phyloP scores from a whole-genome alignment of 2,797 vertebrate species.

The Hafferia zeledoni region DNA sequence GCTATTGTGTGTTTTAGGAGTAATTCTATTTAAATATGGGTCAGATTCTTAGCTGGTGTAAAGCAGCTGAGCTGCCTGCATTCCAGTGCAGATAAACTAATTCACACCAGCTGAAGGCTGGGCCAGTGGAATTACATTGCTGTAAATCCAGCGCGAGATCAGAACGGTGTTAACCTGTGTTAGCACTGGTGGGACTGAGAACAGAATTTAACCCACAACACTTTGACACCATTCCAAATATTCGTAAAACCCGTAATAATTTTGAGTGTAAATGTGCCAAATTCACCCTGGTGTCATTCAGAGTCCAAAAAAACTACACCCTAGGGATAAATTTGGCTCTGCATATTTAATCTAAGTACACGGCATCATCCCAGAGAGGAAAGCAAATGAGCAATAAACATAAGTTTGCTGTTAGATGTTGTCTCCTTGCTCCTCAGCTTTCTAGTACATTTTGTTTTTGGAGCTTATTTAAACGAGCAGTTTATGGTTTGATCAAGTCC shows the following conservation, averaged over 20 bases:
- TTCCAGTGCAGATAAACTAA: constrained; percentile 69
- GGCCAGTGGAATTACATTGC: constrained; percentile 53
- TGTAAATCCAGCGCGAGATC: constrained; percentile 57
- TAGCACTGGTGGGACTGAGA: constrained; percentile 59
- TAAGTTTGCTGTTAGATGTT: constrained; percentile 56
- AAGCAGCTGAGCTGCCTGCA: constrained; percentile 60
- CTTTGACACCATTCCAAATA: constrained; percentile 69
- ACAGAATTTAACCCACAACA: constrained; percentile 62
- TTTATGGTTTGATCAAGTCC: constrained; percentile 66
- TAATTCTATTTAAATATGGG: constrained; percentile 56
- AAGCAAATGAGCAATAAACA: constrained; percentile 46
- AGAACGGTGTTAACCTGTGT: constrained; percentile 60
- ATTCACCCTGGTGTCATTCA: constrained; percentile 65
- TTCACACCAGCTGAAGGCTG: constrained; percentile 62
- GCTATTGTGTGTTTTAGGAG: constrained; percentile 26
- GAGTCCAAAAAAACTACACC: constrained; percentile 57
- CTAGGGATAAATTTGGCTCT: constrained; percentile 64
- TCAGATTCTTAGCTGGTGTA: constrained; percentile 67
- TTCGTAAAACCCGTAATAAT: constrained; percentile 57
- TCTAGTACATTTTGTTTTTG: constrained; percentile 59
- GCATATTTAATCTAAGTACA: constrained; percentile 64
- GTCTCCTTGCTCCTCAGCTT: constrained; percentile 58
- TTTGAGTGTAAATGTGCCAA: constrained; percentile 71
- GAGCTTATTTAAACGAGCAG: constrained; percentile 68
- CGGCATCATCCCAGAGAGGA: constrained; percentile 43